A percentile compares a stretch with the other conserved stretches of the same genome.
These are phyloP conservation scores for Mixornis gularis DNA, from an alignment of 2,113 vertebrate species.

Conservation along the genomic window DNA sequence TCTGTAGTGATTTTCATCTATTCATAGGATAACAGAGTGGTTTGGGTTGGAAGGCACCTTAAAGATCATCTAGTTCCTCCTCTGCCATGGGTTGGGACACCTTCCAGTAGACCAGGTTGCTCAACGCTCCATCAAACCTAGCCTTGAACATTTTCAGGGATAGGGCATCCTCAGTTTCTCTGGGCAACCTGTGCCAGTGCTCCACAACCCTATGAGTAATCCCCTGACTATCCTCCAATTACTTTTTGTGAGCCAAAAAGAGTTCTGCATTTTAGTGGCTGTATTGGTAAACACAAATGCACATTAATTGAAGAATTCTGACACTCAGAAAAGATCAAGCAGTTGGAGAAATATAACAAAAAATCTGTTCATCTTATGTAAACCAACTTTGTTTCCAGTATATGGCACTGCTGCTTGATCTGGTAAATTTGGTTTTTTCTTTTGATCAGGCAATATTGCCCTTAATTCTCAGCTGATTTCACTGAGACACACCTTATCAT, in stretches of 20 bases:
- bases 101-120: background rate
- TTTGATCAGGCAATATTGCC: background rate
- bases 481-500: background rate
- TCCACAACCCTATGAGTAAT: background rate
- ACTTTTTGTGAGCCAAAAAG: background rate
- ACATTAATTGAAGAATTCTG: background rate
- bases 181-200: background rate
- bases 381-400: background rate
- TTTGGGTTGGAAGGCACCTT: background rate
- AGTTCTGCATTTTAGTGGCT: background rate
- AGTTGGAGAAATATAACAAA: background rate
- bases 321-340: background rate
- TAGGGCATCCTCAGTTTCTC: background rate
- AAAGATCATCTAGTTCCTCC: background rate
- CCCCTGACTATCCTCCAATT: background rate
- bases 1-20: background rate
- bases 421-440: background rate
- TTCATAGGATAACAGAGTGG: background rate
- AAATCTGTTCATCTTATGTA: background rate
- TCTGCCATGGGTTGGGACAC: background rate
- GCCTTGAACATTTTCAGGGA: background rate
- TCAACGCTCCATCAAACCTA: background rate
- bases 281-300: background rate
- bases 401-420: background rate
- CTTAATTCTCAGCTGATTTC: background rate